Conservation (phyloP, 1,140 invertebrate species). For the Bilobella aurantiaca region DNA sequence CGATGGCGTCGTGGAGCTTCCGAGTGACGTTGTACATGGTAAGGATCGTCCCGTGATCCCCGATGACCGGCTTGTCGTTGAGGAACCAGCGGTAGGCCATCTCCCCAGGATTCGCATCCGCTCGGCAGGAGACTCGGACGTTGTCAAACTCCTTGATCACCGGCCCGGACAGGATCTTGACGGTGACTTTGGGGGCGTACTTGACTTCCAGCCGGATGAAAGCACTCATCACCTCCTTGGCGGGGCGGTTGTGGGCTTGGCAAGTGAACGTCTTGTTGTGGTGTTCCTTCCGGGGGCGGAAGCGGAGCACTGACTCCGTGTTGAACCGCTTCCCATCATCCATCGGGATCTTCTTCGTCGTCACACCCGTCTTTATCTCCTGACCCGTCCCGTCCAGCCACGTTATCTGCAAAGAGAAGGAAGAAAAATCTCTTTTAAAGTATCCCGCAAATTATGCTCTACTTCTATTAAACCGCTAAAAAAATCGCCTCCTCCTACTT, state of each 20-base stretch:
- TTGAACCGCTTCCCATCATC: slow-evolving; percentile 67
- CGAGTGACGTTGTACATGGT: slow-evolving; percentile 69
- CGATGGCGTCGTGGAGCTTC: slow-evolving; percentile 67
- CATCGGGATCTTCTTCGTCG: slow-evolving; percentile 56
- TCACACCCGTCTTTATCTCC: slow-evolving; percentile 62
- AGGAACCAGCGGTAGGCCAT: slow-evolving; percentile 71
- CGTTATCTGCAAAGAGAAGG: slow-evolving; percentile 58
- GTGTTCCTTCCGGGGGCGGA: slow-evolving; percentile 72
- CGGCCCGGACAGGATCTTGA: slow-evolving; percentile 41
- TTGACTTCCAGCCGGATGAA: slow-evolving; percentile 70
- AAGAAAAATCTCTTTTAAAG: slow-evolving; percentile 23
- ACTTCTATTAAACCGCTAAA: too few species aligned
- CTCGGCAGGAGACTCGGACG: slow-evolving; percentile 68
- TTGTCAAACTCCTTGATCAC: slow-evolving; percentile 72
- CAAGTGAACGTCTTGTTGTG: slow-evolving; percentile 88
- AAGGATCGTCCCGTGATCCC: slow-evolving; percentile 71
- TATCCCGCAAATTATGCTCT: too few species aligned
- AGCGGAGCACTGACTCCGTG: slow-evolving; percentile 68
- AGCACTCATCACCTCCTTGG: slow-evolving; percentile 53
- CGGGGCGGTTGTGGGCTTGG: slow-evolving; percentile 64
- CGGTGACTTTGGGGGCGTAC: slow-evolving; percentile 69
- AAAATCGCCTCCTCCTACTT: too few species aligned
- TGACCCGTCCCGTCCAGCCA: slow-evolving; percentile 78
- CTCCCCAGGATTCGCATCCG: slow-evolving; percentile 73
- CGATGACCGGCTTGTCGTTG: slow-evolving; percentile 64